A percentile compares a stretch with the other conserved stretches of the same genome.
phyloP scores from a whole-genome alignment of 1,140 invertebrate genomes.

The Zaprionus kolodkinae region DNA sequence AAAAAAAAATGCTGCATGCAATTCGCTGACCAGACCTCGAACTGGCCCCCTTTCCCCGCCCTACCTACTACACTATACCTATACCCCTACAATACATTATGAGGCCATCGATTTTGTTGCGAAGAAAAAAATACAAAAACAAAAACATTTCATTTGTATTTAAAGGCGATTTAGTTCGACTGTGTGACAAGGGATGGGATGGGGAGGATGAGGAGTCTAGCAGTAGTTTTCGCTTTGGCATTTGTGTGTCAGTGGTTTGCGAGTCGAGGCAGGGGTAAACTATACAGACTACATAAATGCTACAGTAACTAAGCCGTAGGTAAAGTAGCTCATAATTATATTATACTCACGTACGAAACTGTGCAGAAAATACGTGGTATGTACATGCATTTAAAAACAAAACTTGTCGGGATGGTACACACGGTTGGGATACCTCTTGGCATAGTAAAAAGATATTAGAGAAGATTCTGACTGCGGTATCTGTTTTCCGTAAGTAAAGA shows the following conservation, averaged over 20 bases:
- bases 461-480: no score
- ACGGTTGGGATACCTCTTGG: background rate
- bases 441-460: no score
- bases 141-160: slow-evolving; percentile 47
- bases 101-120: slow-evolving; percentile 77
- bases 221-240: slow-evolving; percentile 17
- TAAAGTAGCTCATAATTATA: slow-evolving; percentile 81
- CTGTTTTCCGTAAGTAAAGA: no score
- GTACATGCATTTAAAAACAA: slow-evolving; percentile 41
- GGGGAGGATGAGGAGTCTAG: background rate
- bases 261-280: slow-evolving; percentile 38
- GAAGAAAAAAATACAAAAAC: slow-evolving; percentile 50
- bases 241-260: slow-evolving; percentile 56
- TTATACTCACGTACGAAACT: slow-evolving; percentile 79
- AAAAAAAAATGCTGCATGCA: slow-evolving; percentile 36
- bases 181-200: background rate
- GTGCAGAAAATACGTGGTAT: slow-evolving; percentile 60
- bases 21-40: slow-evolving; percentile 53
- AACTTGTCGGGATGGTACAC: background rate
- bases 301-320: slow-evolving; percentile 64
- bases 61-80: background rate
- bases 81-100: slow-evolving; percentile 50
- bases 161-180: slow-evolving; percentile 74
- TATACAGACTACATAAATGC: slow-evolving; percentile 24
- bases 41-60: slow-evolving; percentile 8